Base-by-base conservation (phyloP, 2,888 invertebrate species). In the Drepanosiphum platanoidis region DNA sequence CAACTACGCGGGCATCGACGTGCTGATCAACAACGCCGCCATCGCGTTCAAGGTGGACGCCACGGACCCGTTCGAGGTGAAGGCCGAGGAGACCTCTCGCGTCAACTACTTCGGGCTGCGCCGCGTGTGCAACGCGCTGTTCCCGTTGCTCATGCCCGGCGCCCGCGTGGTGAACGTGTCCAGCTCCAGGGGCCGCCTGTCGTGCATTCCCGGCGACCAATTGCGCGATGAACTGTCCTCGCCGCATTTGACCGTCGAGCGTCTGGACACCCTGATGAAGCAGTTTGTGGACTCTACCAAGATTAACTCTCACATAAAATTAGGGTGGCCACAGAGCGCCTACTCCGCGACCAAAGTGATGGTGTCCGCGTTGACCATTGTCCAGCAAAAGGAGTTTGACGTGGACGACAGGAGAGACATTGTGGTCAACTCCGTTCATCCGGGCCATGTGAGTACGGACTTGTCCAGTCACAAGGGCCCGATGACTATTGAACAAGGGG, bases 381-480 rank as follows among this genome's bases (percentile, higher is more conserved):
- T 95, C 86, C 94, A 94, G 87, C 94, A 95, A 88, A 90, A 92
- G 86, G 88, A 91, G 61, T 90, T 94, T 22, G 87, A 81, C 22
- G 36, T 1, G 3, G 80, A 71, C 11, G 27, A 52, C 7, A 88
- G 91, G 0, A 91, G 92, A 90, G 93, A 94, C 87, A 92, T 95
- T 83, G 91, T 92, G 87, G 92, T 94, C 18, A 95, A 95, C 90
- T 90, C 93, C 4, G 93, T 93, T 3, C 93, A 94, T 89, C 95
- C 95, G 0, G 95, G 95, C 0, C 94, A 93, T 89, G 95, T 95
- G 0, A 92, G 92, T 87, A 96, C 95, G 0, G 95, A 95, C 88
- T 94, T 96, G 95, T 91, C 93, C 0, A 93, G 92, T 39, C 93
- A 94, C 88, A 92, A 92, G 88, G 95, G 93, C 0, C 88, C 89